Conservation (phyloP, 2,888 invertebrate species). For the Netelia inedita region DNA sequence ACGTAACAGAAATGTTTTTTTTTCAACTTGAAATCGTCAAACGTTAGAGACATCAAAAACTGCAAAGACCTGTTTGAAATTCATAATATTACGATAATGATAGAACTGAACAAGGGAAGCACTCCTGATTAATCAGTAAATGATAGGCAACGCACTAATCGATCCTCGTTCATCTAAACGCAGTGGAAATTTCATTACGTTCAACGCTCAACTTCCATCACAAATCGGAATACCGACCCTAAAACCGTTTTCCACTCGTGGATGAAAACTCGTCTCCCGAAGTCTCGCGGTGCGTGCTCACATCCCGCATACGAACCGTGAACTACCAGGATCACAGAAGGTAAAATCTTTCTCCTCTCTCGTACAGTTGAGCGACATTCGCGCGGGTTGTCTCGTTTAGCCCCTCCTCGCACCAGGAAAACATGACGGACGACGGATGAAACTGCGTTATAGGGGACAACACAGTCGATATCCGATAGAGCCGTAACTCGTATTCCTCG, state of each 20-base stretch:
- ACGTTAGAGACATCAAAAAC: too few species aligned
- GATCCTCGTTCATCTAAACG: too few species aligned
- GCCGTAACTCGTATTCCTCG: not conserved
- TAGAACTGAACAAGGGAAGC: too few species aligned
- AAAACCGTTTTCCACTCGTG: not conserved
- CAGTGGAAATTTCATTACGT: too few species aligned
- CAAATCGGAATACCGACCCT: not conserved
- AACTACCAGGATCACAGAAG: slow-evolving; percentile 78
- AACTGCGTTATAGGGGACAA: slow-evolving; percentile 2
- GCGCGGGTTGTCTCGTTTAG: slow-evolving; percentile 84
- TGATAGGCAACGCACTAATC: too few species aligned
- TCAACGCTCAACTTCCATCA: too few species aligned
- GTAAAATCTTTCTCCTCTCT: slow-evolving; percentile 78
- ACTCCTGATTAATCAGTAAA: too few species aligned
- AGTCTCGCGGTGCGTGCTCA: slow-evolving; percentile 80
- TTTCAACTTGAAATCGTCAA: too few species aligned
- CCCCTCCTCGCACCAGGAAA: slow-evolving; percentile 83
- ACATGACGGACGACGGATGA: slow-evolving; percentile 61
- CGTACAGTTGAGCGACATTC: slow-evolving; percentile 81
- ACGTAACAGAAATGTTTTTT: too few species aligned
- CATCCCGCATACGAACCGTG: slow-evolving; percentile 83
- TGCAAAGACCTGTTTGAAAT: too few species aligned
- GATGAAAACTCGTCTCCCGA: slow-evolving; percentile 22
- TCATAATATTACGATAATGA: too few species aligned
- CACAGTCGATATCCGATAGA: slow-evolving; percentile 32